phyloP scores from a whole-genome alignment of 37 sponge, comb jelly and placozoan genomes.

The Spongilla lacustris region DNA sequence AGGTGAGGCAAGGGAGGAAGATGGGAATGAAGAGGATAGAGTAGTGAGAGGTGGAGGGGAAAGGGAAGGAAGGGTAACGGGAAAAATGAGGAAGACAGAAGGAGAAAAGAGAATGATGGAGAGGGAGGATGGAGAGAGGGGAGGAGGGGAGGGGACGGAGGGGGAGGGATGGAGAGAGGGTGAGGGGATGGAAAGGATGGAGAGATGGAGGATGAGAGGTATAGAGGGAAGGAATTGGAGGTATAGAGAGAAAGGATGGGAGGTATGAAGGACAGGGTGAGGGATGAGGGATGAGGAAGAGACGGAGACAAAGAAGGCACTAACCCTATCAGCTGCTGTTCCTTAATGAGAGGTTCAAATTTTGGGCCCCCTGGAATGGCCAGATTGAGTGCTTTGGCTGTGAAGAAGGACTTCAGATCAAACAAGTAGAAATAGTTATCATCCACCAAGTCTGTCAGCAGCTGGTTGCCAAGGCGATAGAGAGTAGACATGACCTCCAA shows the following conservation, averaged over 20 bases:
- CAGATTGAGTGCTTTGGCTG: conserved; percentile 98
- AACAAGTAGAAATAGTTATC: conserved; percentile 98
- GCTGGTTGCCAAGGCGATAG: conserved; percentile 99
- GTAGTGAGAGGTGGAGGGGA: no score
- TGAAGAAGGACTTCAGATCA: conserved; percentile 99
- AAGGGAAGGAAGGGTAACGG: no score
- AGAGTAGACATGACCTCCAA: conserved; percentile 94
- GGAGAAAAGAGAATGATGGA: no score
- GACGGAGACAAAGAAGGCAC: not conserved
- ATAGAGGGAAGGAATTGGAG: not conserved
- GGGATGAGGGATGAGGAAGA: not conserved
- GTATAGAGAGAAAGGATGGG: not conserved
- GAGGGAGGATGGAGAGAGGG: no score
- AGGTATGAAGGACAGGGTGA: not conserved
- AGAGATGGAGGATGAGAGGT: not conserved
- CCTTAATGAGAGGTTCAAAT: conserved; percentile 97
- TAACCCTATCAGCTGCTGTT: conserved; percentile 70
- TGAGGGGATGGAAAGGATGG: not conserved
- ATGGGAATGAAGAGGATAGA: no score
- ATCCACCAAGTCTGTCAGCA: conserved; percentile 96
- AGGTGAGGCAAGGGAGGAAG: no score
- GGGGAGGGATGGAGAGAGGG: not conserved
- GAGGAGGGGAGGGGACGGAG: not conserved
- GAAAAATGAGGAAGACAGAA: no score
- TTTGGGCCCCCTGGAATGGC: conserved; percentile 99